Evolutionary conservation across 2,797 vertebrate species (phyloP), one percentile per base, ranked within the genome.

Genomic region (Pangasius macronema): DNA sequence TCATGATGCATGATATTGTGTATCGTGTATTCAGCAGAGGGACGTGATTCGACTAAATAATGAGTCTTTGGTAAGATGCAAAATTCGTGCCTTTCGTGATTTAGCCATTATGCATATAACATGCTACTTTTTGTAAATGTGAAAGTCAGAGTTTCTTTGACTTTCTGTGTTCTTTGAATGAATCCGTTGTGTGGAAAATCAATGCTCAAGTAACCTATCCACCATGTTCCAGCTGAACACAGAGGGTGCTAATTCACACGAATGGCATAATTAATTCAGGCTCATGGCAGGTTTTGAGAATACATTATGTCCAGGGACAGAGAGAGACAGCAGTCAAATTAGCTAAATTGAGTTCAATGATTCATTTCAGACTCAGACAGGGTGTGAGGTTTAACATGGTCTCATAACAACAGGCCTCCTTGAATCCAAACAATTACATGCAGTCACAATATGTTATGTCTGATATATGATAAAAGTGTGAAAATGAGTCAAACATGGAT

Each of bases 181-280:
- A 77, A 51, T 68, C 63, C 49, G 83, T 73, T 83, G 83, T 84
- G 77, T 87, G 42, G 65, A 85, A 89, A 89, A 89, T 90, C 87
- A 87, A 89, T 90, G 72, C 42, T 30, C 57, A 76, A 85, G 85
- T 86, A 49, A 83, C 53, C 68, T 86, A 79, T 83, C 57, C 86
- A 67, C 73, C 42, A 84, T 75, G 83, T 85, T 82, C 82, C 77
- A 80, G 82, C 75, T 86, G 67, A 82, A 81, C 89, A 88, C 91
- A 89, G 70, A 85, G 22, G 89, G 91, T 82, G 87, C 67, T 90
- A 85, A 90, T 89, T 90, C 84, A 84, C 86, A 86, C 53, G 65
- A 91, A 91, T 85, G 82, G 75, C 82, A 85, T 90, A 85, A 90
- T 91, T 91, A 90, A 91, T 90, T 90, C 88, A 88, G 79, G 82